phyloP scores from a whole-genome alignment of 1,140 invertebrate genomes.

The Maconellicoccus hirsutus region DNA sequence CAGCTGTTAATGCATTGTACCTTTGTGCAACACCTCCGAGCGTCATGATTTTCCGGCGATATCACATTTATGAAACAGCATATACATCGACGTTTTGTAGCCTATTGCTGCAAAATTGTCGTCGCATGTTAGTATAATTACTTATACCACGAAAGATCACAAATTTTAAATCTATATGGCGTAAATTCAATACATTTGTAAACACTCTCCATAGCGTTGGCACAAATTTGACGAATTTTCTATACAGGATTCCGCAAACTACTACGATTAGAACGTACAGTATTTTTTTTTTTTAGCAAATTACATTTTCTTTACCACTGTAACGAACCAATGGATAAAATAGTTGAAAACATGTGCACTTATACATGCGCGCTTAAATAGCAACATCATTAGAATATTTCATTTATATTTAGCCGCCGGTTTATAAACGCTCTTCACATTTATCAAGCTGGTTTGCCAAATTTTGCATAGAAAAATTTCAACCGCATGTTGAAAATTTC shows the following conservation, averaged over 20 bases:
- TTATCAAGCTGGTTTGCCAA: neutral
- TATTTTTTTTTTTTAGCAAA: neutral
- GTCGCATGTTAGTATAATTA: neutral
- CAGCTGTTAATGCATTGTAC: neutral
- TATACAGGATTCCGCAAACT: neutral
- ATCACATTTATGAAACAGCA: too few relatives aligned
- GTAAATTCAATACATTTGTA: neutral
- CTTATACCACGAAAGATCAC: neutral
- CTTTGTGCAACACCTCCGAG: neutral
- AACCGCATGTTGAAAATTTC: neutral
- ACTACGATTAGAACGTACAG: neutral
- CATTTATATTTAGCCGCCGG: neutral
- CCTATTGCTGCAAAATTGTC: neutral
- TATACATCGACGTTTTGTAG: too few relatives aligned
- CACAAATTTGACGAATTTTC: neutral
- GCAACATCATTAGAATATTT: constrained; percentile 10
- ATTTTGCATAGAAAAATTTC: constrained; percentile 9
- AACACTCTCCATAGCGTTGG: neutral
- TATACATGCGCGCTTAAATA: constrained; percentile 14
- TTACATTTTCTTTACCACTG: neutral
- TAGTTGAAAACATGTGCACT: constrained; percentile 13
- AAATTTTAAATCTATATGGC: too few relatives aligned
- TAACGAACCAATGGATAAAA: constrained; percentile 7
- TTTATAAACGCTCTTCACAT: neutral
- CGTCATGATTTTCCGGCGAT: neutral